Evolutionary conservation across 2,113 vertebrate genomes (phyloP), one percentile per base, ranked within the genome.

Genomic region (Paracyprichromis sp.): DNA sequence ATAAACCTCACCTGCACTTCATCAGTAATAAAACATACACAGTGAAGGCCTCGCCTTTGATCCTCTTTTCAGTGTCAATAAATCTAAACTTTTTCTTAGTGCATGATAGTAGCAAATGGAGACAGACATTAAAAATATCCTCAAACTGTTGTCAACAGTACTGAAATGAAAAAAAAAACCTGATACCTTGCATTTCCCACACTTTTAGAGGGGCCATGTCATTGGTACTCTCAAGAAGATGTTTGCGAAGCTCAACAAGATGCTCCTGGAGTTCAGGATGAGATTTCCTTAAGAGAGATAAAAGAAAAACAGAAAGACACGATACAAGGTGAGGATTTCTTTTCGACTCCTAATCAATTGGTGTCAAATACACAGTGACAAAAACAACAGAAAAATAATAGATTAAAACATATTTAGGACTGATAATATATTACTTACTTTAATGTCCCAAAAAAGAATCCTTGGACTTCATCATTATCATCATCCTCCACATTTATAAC

Each of bases 141-240:
- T 78, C 17, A 13, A 78, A 78, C 26, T 78, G 26, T 52, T 6
- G 24, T 80, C n/a, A 40, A 17, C 34, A n/a, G 21, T 9, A 52
- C 36, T 2, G 14, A 21, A 16, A 36, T 21, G 1, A 12, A 26
- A 31, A 79, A 16, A 63, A 13, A 69, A 69, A 8, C 0, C 5
- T 26, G 17, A 34, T 83, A 88, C 99, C 98, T 96, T 99, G 98
- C 78, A 99, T 95, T 86, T 99, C 98, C 99, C 99, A 99, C 88
- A 98, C 97, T 96, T 99, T 99, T 84, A 99, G 95, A 12, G 98
- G 98, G 4, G 96, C 95, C 97, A 98, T 97, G 92, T 97, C 97
- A 91, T 97, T 97, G 21, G 90, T 96, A 82, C 97, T 98, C 88
- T 99, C 97, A 90, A 98, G 93, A 8, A 99, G 96, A 94, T 99